These are phyloP conservation scores for Diadegma fenestrale DNA, from an alignment of 2,888 invertebrate species.

Conservation along the genomic window DNA sequence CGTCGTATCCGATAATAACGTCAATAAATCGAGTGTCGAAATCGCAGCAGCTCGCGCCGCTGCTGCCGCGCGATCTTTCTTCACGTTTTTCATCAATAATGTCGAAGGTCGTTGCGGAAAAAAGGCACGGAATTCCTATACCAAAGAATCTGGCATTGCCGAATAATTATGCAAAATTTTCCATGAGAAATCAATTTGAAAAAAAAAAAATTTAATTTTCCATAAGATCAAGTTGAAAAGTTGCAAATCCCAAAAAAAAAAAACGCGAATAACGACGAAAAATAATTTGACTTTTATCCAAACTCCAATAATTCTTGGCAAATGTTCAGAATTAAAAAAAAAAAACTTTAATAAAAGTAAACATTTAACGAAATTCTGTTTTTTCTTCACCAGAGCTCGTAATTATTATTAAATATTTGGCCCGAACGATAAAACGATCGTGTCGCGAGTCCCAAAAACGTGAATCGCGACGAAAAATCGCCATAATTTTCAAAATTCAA, in stretches of 20 bases:
- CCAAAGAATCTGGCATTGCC: background rate
- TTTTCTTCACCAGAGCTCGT: too few species aligned
- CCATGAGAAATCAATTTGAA: background rate
- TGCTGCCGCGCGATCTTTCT: background rate
- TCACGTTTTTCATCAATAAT: background rate
- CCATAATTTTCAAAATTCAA: too few species aligned
- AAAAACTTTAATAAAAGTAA: background rate
- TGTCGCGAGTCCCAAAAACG: too few species aligned
- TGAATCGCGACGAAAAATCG: too few species aligned
- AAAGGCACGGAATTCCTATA: background rate
- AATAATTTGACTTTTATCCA: background rate
- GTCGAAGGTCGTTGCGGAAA: background rate
- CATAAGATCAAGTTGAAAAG: background rate
- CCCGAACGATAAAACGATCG: too few species aligned
- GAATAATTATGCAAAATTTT: background rate
- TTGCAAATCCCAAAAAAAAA: background rate
- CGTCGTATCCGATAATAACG: conserved; percentile 26
- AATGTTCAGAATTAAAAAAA: background rate
- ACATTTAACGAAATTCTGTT: too few species aligned
- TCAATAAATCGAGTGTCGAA: conserved; percentile 34
- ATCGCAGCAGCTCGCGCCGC: background rate
- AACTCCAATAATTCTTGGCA: background rate
- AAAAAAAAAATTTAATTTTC: background rate
- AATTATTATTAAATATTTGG: too few species aligned
- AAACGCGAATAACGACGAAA: too few species aligned